Evolutionary conservation across 2,797 vertebrate genomes (phyloP).

Genomic region (Enteromius trimaculatus): DNA sequence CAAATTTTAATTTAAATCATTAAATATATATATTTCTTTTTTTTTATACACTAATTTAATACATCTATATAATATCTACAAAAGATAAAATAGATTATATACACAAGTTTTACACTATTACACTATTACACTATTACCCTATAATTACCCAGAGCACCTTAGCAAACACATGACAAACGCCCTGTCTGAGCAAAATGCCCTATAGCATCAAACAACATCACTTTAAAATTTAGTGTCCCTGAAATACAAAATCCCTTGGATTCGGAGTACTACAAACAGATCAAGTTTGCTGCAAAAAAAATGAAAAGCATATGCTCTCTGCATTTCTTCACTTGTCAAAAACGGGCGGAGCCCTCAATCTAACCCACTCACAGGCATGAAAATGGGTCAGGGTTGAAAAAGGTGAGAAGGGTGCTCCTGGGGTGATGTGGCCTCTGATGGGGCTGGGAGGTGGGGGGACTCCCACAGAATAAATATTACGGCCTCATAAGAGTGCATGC

Average conservation of each 20-base stretch:
- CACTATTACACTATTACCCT: too few species aligned
- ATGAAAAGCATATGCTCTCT: conserved; percentile 57
- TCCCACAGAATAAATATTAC: too few species aligned
- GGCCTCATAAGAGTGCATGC: too few species aligned
- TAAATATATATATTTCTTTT: too few species aligned
- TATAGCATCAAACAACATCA: background rate
- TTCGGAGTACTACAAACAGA: background rate
- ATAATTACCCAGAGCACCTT: too few species aligned
- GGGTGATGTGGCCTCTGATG: too few species aligned
- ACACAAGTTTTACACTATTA: background rate
- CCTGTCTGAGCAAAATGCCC: background rate
- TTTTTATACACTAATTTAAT: background rate
- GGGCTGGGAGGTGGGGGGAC: too few species aligned
- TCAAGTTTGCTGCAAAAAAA: conserved; percentile 46
- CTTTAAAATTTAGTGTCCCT: background rate
- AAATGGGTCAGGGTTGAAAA: too few species aligned
- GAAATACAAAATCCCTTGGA: background rate
- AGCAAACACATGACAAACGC: background rate
- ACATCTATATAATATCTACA: background rate
- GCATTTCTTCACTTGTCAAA: conserved; percentile 70
- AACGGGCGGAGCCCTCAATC: conserved; percentile 66
- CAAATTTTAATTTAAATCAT: background rate
- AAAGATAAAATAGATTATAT: background rate
- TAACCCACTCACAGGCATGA: conserved; percentile 50
- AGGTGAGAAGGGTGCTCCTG: too few species aligned